Base-by-base conservation (phyloP, 2,113 vertebrate species). In the Anseranas semipalmata region DNA sequence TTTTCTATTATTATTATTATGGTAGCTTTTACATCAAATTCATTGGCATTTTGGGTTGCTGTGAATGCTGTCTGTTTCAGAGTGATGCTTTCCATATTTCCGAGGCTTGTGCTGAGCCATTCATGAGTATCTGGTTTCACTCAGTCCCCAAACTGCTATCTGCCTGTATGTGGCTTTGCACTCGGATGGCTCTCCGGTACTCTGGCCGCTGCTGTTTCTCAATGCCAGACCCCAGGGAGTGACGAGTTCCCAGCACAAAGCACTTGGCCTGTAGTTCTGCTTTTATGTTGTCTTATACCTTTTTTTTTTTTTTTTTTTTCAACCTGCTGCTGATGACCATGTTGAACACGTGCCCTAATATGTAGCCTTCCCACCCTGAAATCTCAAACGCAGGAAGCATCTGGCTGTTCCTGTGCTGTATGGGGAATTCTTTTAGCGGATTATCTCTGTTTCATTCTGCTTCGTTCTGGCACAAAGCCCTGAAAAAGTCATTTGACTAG, bases 361-460 rank as follows among this genome's bases (percentile, higher is more conserved):
- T 1, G 4, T 70, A n/a, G 85, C 63, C 58, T 88, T 8, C 37
- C 58, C 45, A 8, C 79, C 25, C 70, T 87, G 89, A 87, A 90
- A 73, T 82, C 43, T 59, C 74, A 16, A 15, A 30, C 63, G 24
- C 91, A 95, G 89, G 87, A 95, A 95, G 74, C 81, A 91, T 91
- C 95, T 95, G 94, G 74, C 70, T 35, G 28, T 87, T 95, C 58
- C 52, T 10, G 21, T 83, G 74, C 85, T 93, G 45, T 7, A 46
- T 27, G 35, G 33, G 45, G 15, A 75, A 85, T 94, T 91, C 77
- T 96, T 95, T 89, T 56, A 85, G 67, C 0, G 0, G 81, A 89
- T 96, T 95, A 89, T 74, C 75, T 95, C 76, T 28, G 41, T 65
- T 92, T 93, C 62, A 33, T 89, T 96, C 48, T 78, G 87, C 82